Evolutionary conservation across 1,140 invertebrate genomes (phyloP), one percentile per base, ranked within the genome.

Genomic region (Lamellibrachia luymesi): DNA sequence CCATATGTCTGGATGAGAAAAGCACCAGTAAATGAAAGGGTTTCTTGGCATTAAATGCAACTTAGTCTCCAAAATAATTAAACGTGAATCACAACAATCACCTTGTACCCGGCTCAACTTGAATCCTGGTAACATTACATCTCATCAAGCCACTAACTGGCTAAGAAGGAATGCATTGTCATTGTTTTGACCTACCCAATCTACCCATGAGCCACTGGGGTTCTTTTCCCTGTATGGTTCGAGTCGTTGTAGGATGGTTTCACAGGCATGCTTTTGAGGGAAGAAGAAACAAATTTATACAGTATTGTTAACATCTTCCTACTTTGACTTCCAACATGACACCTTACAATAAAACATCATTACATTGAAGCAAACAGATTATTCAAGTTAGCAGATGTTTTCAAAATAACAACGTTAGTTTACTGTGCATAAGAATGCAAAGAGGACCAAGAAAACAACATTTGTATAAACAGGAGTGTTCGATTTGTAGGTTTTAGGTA

Each of bases 211-310:
- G 27, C 93, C 93, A 92, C 90, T 91, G 10, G 90, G 80, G 90
- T 94, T 92, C 51, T 93, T 92, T 2, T 90, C 8, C 7, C 22
- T 38, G 50, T 22, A 92, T 13, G 93, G 56, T 2, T 92, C 90
- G n/a, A 94, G 52, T 92, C 93, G 27, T 91, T 94, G 91, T 49
- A 49, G 25, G 1, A 94, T 38, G 51, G 90, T 50, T 51, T 90
- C 91, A 91, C 93, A 94, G 7, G 93, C 93, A 52, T 90, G 91
- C 91, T 91, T 4, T 17, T 22, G 2, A 56, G 52, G 2, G 64
- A 22, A 80, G 64, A 22, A 80, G 17, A 80, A 80, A 80, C 25
- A 80, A 2, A 80, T 80, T 80, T 80, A 17, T 80, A 80, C 25
- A 80, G 2, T 22, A 80, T 80, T 2, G 13, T 80, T 10, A 17